Evolutionary conservation across 2,113 vertebrate species (phyloP).

Genomic region (Megalops atlanticus): DNA sequence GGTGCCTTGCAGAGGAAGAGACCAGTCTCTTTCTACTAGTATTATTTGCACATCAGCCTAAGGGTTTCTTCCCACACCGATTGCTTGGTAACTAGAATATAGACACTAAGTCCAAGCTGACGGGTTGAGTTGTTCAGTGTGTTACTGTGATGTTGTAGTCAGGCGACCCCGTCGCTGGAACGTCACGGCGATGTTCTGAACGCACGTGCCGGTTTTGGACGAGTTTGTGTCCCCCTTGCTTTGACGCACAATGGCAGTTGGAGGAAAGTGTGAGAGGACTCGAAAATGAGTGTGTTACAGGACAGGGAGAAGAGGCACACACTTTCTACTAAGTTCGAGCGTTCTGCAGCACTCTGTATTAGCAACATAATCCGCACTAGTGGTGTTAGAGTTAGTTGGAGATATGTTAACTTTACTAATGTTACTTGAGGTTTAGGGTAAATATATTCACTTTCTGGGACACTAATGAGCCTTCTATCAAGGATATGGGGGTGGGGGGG

Average conservation of each 20-base stretch:
- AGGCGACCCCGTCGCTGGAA: background rate
- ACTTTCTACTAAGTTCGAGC: background rate
- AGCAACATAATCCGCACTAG: background rate
- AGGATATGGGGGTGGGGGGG: background rate
- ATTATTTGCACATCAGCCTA: background rate
- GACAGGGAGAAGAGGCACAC: background rate
- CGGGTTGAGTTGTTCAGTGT: background rate
- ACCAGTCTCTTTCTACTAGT: background rate
- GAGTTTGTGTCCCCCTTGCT: background rate
- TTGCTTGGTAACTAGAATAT: background rate
- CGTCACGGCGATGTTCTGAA: background rate
- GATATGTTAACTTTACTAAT: background rate
- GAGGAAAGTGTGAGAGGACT: background rate
- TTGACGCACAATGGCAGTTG: background rate
- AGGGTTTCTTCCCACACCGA: background rate
- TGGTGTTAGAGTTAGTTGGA: too few relatives aligned
- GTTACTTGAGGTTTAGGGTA: background rate
- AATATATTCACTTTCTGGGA: background rate
- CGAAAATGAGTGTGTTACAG: background rate
- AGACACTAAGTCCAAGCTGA: background rate
- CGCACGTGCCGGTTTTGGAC: background rate
- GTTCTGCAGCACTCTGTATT: background rate
- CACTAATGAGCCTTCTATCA: background rate
- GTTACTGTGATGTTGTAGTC: background rate
- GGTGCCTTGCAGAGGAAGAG: constrained; percentile 8